Conservation (phyloP, 1,140 invertebrate species). For the Hylyphantes graminicola region DNA sequence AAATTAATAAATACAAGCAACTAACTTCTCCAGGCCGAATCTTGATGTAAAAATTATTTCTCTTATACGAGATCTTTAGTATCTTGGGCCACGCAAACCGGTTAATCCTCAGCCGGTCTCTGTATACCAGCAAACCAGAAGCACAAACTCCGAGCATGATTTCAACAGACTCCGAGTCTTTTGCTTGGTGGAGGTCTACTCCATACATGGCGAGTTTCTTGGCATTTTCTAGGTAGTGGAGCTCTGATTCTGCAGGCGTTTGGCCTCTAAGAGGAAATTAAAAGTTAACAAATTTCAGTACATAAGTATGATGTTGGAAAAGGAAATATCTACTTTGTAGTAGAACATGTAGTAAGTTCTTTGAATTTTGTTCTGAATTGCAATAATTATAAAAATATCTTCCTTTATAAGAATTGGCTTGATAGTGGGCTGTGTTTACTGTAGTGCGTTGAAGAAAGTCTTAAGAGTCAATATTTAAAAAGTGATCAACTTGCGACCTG, state of each 20-base stretch:
- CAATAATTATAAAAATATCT: too few relatives aligned
- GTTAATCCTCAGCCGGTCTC: conserved; percentile 95
- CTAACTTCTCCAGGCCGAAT: conserved; percentile 88
- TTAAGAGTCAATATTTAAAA: too few relatives aligned
- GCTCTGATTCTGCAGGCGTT: conserved; percentile 93
- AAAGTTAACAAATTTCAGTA: neutral
- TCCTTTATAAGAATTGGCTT: too few relatives aligned
- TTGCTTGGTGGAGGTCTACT: conserved; percentile 95
- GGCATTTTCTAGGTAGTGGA: conserved; percentile 96
- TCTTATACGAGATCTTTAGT: conserved; percentile 98
- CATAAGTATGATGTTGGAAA: neutral
- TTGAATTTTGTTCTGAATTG: neutral
- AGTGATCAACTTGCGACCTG: too few relatives aligned
- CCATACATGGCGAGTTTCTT: conserved; percentile 99
- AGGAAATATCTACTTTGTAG: neutral
- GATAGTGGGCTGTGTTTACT: too few relatives aligned
- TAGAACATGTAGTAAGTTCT: neutral
- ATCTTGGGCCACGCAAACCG: conserved; percentile 99
- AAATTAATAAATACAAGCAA: neutral
- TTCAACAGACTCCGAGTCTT: conserved; percentile 95
- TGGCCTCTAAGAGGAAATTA: conserved; percentile 81
- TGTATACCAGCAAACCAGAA: conserved; percentile 93
- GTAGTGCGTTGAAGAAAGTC: too few relatives aligned
- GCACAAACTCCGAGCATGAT: conserved; percentile 97
- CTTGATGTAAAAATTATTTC: conserved; percentile 98